phyloP scores from a whole-genome alignment of 2,797 vertebrate species.

The Neosilurus hyrtlii region DNA sequence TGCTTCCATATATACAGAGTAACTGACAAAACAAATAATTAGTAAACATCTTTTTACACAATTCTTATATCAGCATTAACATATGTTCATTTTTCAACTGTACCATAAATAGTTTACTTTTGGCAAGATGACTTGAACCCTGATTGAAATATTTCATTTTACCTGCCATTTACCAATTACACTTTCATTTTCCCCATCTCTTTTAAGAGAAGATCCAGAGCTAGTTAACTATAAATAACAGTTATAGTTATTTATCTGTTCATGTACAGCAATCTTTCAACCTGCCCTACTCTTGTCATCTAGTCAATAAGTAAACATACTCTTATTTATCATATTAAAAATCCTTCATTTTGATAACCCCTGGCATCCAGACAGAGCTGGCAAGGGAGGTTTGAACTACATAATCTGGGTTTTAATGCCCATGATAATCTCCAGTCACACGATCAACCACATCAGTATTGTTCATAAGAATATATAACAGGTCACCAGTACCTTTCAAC shows the following conservation, averaged over 20 bases:
- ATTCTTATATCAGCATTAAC: slow-evolving; percentile 43
- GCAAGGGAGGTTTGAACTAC: slow-evolving; percentile 37
- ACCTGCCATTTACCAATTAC: slow-evolving; percentile 30
- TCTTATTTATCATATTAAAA: slow-evolving; percentile 25
- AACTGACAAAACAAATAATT: slow-evolving; percentile 50
- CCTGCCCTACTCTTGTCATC: slow-evolving; percentile 13
- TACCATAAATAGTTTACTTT: slow-evolving; percentile 48
- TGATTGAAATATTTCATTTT: slow-evolving; percentile 36
- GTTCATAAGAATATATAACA: slow-evolving; percentile 46
- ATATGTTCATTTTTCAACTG: slow-evolving; percentile 22
- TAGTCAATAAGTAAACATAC: slow-evolving; percentile 40
- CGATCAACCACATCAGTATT: slow-evolving; percentile 37
- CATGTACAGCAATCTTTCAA: slow-evolving; percentile 24
- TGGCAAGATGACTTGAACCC: slow-evolving; percentile 19
- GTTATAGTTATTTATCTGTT: too few relatives aligned
- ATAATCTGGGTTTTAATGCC: slow-evolving; percentile 59
- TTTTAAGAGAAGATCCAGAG: slow-evolving; percentile 5
- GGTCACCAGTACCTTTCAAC: slow-evolving; percentile 56
- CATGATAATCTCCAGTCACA: slow-evolving; percentile 48
- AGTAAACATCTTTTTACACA: slow-evolving; percentile 55
- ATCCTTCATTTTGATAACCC: slow-evolving; percentile 15
- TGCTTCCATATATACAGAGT: slow-evolving; percentile 65
- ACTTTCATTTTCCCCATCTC: slow-evolving; percentile 10
- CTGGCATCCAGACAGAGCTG: slow-evolving; percentile 31
- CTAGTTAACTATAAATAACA: slow-evolving; percentile 10